These are phyloP conservation scores for Speoplatyrhinus poulsoni DNA, from an alignment of 2,113 vertebrate species.

Conservation along the genomic window DNA sequence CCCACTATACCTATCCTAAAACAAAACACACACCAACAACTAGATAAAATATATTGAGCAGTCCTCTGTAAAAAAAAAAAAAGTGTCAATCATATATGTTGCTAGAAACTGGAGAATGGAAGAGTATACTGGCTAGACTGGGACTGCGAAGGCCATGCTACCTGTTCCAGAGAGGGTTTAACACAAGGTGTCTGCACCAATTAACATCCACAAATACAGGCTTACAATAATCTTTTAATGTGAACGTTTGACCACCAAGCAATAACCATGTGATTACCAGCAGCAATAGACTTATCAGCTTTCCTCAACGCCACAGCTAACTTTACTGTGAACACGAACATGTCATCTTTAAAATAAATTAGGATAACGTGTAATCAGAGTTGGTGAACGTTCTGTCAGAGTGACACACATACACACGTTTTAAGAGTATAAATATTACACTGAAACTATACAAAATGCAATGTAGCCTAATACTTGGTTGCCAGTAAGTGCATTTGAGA, in stretches of 20 bases:
- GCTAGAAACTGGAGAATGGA: background rate
- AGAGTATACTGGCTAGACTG: background rate
- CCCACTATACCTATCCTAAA: no score
- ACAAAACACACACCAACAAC: background rate
- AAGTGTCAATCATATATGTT: background rate
- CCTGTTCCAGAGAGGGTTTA: slow-evolving; percentile 16
- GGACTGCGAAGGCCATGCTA: background rate
- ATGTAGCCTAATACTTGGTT: background rate
- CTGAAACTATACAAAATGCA: background rate
- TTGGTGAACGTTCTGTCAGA: background rate
- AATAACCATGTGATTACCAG: slow-evolving; percentile 5
- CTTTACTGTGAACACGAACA: background rate
- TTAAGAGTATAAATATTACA: background rate
- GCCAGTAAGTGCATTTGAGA: background rate
- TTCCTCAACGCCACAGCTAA: background rate
- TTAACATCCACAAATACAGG: slow-evolving; percentile 66
- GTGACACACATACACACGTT: background rate
- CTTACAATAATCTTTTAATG: slow-evolving; percentile 53
- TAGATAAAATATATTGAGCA: background rate
- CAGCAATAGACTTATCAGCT: background rate
- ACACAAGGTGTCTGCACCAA: slow-evolving; percentile 54
- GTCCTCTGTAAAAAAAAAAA: background rate
- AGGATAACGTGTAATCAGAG: background rate
- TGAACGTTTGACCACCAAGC: slow-evolving; percentile 12
- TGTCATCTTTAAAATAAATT: background rate